Base-by-base conservation (phyloP, 2,113 vertebrate genomes). In the Paradoxurus hermaphroditus region DNA sequence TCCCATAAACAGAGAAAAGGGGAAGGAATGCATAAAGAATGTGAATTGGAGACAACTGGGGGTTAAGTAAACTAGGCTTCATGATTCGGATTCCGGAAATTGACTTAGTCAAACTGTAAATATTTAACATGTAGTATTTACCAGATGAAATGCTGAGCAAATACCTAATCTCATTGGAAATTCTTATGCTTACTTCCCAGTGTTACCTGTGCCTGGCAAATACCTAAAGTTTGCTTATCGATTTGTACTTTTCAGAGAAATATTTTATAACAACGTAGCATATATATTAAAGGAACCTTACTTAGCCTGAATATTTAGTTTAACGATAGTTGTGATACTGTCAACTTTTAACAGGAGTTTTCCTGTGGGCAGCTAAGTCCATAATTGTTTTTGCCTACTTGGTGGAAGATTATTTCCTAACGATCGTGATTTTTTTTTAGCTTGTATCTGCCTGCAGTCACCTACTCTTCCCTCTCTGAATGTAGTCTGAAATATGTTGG, bases 121-220 rank as follows among this genome's bases (percentile, higher is more conserved):
- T 98, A 97, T 98, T 98, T 97, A 96, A 96, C 96, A 92, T 85
- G 94, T 53, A 86, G 72, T 91, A 70, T 95, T 96, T 87, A 90
- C 92, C 79, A 97, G 44, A 65, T 72, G 49, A 96, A 97, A 41
- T 79, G 34, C 53, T 95, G 92, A 96, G 86, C 95, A 98, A 96
- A 93, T 46, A 81, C 21, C 72, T 81, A 95, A 81, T 92, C 90
- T 93, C 87, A 77, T 5, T 82, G 79, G 59, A 93, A 94, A 94
- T 82, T 90, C 68, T 73, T 87, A 18, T 83, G 59, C 53, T 94
- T 85, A 77, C 36, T 94, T 96, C 49, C 53, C 59, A 90, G 39
- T 44, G 12, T 85, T 93, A 95, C 72, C 44, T 63, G 18, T 78
- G 41, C 21, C 78, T 97, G n/a, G 18, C 68, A 97, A 77, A 70